These are phyloP conservation scores for Bombus pyrosoma DNA, from an alignment of 1,140 invertebrate species.

Conservation along the genomic window DNA sequence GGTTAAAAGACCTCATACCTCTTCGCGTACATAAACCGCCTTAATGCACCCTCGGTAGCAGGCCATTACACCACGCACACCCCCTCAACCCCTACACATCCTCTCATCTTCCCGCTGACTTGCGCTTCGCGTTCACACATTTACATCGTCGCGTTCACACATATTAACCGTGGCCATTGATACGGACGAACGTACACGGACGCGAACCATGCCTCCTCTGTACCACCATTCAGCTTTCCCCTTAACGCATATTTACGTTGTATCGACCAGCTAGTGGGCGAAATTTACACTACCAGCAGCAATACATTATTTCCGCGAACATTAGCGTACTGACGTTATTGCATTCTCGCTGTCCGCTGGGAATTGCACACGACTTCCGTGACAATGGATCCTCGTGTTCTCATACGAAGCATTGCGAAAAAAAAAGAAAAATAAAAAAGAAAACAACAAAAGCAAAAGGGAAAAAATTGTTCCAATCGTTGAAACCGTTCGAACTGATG, in stretches of 20 bases:
- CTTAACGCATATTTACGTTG: constrained; percentile 67
- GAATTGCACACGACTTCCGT: constrained; percentile 55
- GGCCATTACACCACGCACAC: constrained; percentile 66
- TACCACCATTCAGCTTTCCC: constrained; percentile 31
- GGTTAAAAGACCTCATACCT: constrained; percentile 74
- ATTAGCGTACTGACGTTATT: constrained; percentile 65
- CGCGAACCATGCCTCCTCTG: constrained; percentile 6
- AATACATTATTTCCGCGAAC: constrained; percentile 68
- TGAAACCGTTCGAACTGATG: not conserved
- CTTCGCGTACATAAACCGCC: constrained; percentile 72
- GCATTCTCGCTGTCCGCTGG: constrained; percentile 47
- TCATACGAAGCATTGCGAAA: constrained; percentile 9
- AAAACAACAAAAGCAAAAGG: not conserved
- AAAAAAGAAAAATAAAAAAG: not conserved
- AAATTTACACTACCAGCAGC: constrained; percentile 63
- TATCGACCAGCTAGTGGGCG: constrained; percentile 63
- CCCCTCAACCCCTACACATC: not conserved
- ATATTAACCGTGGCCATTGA: constrained; percentile 34
- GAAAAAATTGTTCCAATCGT: not conserved
- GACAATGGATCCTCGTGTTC: constrained; percentile 52
- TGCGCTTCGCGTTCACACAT: constrained; percentile 39
- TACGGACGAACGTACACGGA: constrained; percentile 24
- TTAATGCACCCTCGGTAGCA: constrained; percentile 72
- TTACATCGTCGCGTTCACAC: constrained; percentile 4
- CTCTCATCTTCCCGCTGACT: constrained; percentile 21